Percentiles rank a stretch among this genome's conserved stretches.
These are phyloP conservation scores for Eonycteris spelaea DNA, from an alignment of 2,113 vertebrate genomes.

Conservation along the genomic window DNA sequence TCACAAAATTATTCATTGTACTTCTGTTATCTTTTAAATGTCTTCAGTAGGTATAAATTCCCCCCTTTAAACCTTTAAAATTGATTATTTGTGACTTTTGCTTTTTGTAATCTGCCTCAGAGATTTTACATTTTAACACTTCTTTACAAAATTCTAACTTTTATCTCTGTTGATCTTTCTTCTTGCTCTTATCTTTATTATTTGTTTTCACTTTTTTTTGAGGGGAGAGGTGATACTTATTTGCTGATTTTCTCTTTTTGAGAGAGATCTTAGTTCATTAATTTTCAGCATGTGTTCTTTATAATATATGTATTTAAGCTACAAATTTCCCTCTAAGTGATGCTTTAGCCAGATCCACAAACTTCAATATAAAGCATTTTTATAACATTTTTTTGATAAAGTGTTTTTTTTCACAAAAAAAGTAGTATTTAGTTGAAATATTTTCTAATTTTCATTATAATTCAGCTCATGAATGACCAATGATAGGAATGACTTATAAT, in stretches of 20 bases:
- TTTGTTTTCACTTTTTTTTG: not conserved
- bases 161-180: not conserved
- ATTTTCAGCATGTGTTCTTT: not conserved
- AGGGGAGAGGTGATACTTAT: not conserved
- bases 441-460: not conserved
- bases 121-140: not conserved
- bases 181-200: not conserved
- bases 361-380: not conserved
- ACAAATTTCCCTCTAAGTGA: not conserved
- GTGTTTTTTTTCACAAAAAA: not conserved
- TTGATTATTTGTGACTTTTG: not conserved
- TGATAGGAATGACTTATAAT: not conserved
- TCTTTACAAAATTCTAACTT: not conserved
- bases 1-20: not conserved
- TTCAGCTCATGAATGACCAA: not conserved
- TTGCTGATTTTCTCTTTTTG: not conserved
- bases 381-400: not conserved
- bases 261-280: not conserved
- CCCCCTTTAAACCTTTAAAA: not conserved
- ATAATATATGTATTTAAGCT: not conserved
- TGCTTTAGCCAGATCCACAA: not conserved
- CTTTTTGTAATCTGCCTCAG: not conserved
- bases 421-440: not conserved
- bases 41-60: not conserved
- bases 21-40: not conserved